Evolutionary conservation across 2,888 invertebrate genomes (phyloP).

Genomic region (Leucania comma): DNA sequence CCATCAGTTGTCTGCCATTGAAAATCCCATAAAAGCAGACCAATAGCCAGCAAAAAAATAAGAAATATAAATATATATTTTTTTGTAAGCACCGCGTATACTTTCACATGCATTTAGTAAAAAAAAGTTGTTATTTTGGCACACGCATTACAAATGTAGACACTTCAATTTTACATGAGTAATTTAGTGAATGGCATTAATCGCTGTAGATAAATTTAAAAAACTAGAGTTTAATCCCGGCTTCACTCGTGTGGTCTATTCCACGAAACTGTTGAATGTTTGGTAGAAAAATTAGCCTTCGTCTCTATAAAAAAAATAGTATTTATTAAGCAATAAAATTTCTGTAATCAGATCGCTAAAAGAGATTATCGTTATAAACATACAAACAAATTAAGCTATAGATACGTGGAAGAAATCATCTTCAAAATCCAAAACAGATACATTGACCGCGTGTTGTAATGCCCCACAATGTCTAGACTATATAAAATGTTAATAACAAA

Average conservation of each 20-base stretch:
- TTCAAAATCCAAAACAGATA: slow-evolving; percentile 35
- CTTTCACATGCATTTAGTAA: too few relatives aligned
- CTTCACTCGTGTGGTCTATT: too few relatives aligned
- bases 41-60: too few relatives aligned
- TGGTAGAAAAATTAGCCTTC: too few relatives aligned
- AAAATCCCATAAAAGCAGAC: too few relatives aligned
- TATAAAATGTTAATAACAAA: slow-evolving; percentile 54
- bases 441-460: slow-evolving; percentile 35
- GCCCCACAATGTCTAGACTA: slow-evolving; percentile 47
- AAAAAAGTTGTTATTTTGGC: too few relatives aligned
- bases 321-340: not conserved
- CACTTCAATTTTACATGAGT: not conserved
- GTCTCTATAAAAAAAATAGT: not conserved
- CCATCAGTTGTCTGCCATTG: too few relatives aligned
- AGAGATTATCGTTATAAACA: not conserved
- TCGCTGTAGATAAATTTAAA: not conserved
- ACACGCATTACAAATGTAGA: too few relatives aligned
- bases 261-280: not conserved
- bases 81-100: too few relatives aligned
- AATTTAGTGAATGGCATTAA: slow-evolving; percentile 1
- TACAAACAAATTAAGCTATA: slow-evolving; percentile 6
- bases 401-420: slow-evolving; percentile 6
- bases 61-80: too few relatives aligned
- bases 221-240: not conserved
- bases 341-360: not conserved